Conservation (phyloP, 2,888 invertebrate genomes). For the Agrypnus murinus region DNA sequence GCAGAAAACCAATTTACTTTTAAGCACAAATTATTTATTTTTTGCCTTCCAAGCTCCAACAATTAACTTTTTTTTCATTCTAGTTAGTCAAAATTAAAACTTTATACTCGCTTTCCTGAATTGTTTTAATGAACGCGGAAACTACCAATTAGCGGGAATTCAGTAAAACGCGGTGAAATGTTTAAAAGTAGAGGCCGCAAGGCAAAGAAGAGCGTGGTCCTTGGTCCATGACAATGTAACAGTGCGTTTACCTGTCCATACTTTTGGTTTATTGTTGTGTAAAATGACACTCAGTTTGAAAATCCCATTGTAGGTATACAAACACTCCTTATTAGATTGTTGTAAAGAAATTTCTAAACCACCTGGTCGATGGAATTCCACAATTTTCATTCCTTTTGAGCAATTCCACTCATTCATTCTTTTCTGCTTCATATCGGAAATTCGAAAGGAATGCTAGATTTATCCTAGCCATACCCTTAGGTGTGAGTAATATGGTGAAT, state of each 20-base stretch:
- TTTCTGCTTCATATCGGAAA: too few species aligned
- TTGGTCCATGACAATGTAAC: slow-evolving; percentile 26
- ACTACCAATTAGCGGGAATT: slow-evolving; percentile 22
- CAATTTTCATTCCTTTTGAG: not conserved
- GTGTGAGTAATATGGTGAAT: too few species aligned
- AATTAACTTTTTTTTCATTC: too few species aligned
- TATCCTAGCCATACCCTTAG: too few species aligned
- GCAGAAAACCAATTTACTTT: slow-evolving; percentile 12
- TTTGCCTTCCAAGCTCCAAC: too few species aligned
- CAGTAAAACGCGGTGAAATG: slow-evolving; percentile 21
- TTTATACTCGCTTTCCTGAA: slow-evolving; percentile 3
- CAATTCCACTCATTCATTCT: too few species aligned
- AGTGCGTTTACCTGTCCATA: slow-evolving; percentile 30
- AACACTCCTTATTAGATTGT: not conserved
- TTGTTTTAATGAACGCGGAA: slow-evolving; percentile 35
- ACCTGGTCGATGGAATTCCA: not conserved
- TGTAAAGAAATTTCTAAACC: slow-evolving; percentile 8
- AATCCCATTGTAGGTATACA: not conserved
- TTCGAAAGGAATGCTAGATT: too few species aligned
- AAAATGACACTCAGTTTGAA: slow-evolving; percentile 4
- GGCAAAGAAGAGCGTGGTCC: slow-evolving; percentile 30
- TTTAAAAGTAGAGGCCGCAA: slow-evolving; percentile 2
- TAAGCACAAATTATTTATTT: not conserved
- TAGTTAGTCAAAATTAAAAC: not conserved
- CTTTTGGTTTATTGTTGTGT: slow-evolving; percentile 12